Conservation (phyloP, 1,140 invertebrate species). For the Andricus grossulariae region DNA sequence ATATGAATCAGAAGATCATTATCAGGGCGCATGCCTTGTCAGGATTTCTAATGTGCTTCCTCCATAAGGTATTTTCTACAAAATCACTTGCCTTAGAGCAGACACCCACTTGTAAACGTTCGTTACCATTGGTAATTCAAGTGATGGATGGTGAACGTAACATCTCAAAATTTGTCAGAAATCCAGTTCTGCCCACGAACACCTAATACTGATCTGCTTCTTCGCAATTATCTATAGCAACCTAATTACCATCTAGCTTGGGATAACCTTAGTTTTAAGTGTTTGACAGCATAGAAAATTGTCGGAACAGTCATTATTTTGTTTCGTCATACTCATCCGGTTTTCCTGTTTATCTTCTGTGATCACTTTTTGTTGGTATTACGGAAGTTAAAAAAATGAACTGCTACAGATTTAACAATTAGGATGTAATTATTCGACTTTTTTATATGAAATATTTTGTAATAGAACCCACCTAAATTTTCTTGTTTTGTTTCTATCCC, state of each 20-base stretch:
- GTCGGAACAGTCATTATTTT: background rate
- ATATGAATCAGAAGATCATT: conserved; percentile 22
- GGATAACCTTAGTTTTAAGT: background rate
- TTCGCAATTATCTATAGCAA: conserved; percentile 5
- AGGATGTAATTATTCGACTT: background rate
- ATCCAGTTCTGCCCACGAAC: conserved; percentile 1
- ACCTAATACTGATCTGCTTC: background rate
- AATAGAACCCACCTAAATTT: no score
- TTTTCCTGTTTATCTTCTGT: no score
- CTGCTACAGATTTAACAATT: background rate
- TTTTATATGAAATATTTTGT: no score
- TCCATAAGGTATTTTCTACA: background rate
- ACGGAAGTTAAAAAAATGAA: no score
- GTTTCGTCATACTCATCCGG: no score
- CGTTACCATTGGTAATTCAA: background rate
- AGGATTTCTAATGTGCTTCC: background rate
- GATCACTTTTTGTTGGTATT: no score
- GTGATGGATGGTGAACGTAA: background rate
- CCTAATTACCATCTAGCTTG: conserved; percentile 4
- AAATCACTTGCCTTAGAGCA: background rate
- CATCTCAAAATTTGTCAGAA: background rate
- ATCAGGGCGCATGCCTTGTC: conserved; percentile 9
- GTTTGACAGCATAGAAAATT: background rate
- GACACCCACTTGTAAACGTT: background rate
- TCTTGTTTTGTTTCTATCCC: no score